phyloP scores from a whole-genome alignment of 2,113 vertebrate species.

The Epinephelus cyanopodus region DNA sequence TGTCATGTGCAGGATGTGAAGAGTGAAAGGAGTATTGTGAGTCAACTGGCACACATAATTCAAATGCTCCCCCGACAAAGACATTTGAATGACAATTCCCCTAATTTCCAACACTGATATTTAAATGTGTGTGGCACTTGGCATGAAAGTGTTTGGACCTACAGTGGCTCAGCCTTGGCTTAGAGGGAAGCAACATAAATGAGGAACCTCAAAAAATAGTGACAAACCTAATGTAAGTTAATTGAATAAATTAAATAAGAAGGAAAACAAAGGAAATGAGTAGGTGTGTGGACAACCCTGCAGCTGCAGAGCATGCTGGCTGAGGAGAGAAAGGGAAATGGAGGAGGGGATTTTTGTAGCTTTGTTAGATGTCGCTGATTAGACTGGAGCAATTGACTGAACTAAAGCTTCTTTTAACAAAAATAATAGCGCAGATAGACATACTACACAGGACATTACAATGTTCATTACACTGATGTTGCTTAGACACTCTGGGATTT shows the following conservation, averaged over 20 bases:
- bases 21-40: neutral
- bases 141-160: neutral
- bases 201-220: neutral
- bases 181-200: neutral
- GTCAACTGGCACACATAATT: neutral
- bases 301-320: neutral
- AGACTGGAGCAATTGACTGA: neutral
- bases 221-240: neutral
- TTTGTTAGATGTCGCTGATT: neutral
- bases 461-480: neutral
- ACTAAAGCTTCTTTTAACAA: neutral
- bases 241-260: neutral
- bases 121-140: neutral
- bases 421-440: neutral
- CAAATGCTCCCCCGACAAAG: neutral
- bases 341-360: neutral
- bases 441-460: neutral
- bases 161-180: neutral
- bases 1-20: neutral
- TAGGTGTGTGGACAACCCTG: slow-evolving; percentile 16
- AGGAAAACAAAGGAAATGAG: neutral
- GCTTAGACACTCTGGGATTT: neutral
- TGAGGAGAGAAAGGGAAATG: neutral
- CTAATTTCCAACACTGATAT: slow-evolving; percentile 21
- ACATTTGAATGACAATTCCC: slow-evolving; percentile 17